Percentiles rank a stretch among this genome's conserved stretches.
Conservation (phyloP, 2,113 vertebrate genomes). For the Colaptes auratus region DNA sequence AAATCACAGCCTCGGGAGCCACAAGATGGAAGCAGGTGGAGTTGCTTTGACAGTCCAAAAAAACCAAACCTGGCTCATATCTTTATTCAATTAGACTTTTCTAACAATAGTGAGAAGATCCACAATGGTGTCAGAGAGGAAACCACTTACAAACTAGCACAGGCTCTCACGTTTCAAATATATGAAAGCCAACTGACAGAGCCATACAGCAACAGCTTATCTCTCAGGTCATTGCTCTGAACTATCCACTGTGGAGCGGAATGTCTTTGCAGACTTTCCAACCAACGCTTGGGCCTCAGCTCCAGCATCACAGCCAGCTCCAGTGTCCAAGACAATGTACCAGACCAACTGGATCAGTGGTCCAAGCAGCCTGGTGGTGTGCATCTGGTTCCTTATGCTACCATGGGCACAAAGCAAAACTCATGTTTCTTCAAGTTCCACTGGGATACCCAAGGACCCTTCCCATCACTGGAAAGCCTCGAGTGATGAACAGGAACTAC, state of each 20-base stretch:
- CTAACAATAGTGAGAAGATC: background rate
- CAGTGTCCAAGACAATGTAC: background rate
- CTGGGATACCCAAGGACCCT: background rate
- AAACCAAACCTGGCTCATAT: background rate
- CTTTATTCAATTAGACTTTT: constrained; percentile 1
- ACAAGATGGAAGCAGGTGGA: background rate
- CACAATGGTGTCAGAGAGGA: background rate
- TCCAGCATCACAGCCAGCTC: background rate
- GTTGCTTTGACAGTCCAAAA: background rate
- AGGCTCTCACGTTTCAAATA: background rate
- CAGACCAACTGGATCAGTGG: background rate
- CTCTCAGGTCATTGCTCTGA: background rate
- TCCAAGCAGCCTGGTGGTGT: background rate
- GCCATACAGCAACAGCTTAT: background rate
- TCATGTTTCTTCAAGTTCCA: fast-evolving
- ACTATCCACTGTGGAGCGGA: background rate
- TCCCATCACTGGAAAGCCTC: background rate
- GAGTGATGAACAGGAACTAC: background rate
- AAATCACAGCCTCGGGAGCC: background rate
- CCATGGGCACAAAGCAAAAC: background rate
- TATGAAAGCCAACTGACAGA: too few relatives aligned
- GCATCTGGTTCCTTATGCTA: background rate
- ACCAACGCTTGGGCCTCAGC: background rate
- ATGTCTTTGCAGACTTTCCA: background rate
- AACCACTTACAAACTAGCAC: background rate